Evolutionary conservation across 1,140 invertebrate genomes (phyloP).

Genomic region (Leguminivora glycinivorella): DNA sequence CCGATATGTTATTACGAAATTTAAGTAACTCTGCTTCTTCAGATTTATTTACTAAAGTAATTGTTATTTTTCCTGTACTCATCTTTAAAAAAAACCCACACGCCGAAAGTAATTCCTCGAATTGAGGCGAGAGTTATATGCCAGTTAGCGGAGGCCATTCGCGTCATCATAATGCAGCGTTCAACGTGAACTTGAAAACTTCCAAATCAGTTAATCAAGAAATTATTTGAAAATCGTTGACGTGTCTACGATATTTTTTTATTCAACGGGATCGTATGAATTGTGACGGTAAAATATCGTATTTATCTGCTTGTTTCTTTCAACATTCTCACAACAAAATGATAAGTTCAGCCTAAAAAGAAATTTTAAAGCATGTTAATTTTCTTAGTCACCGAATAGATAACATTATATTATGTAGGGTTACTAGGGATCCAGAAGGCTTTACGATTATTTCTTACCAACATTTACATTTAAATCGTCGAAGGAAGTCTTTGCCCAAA

Average conservation of each 20-base stretch:
- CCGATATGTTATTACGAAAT: not conserved
- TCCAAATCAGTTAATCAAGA: constrained; percentile 9
- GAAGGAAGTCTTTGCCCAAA: not conserved
- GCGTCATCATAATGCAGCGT: constrained; percentile 29
- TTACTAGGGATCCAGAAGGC: no score
- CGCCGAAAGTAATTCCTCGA: constrained; percentile 66
- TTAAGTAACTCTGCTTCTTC: not conserved
- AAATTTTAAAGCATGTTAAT: no score
- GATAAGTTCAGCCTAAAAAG: no score
- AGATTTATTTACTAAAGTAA: constrained; percentile 4
- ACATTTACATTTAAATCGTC: no score
- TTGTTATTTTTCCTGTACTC: constrained; percentile 7
- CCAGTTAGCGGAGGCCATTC: constrained; percentile 42
- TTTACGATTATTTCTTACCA: no score
- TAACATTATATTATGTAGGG: no score
- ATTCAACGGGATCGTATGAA: not conserved
- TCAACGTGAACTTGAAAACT: constrained; percentile 3
- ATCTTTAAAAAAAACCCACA: constrained; percentile 1
- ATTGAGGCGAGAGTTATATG: constrained; percentile 46
- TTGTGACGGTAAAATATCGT: not conserved
- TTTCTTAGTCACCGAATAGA: no score
- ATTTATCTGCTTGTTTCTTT: no score
- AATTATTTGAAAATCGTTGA: not conserved
- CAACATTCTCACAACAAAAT: no score
- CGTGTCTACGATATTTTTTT: not conserved